A percentile compares a stretch with the other conserved stretches of the same genome.
These are phyloP conservation scores for Dermochelys coriacea DNA, from an alignment of 2,797 vertebrate genomes.

Conservation along the genomic window DNA sequence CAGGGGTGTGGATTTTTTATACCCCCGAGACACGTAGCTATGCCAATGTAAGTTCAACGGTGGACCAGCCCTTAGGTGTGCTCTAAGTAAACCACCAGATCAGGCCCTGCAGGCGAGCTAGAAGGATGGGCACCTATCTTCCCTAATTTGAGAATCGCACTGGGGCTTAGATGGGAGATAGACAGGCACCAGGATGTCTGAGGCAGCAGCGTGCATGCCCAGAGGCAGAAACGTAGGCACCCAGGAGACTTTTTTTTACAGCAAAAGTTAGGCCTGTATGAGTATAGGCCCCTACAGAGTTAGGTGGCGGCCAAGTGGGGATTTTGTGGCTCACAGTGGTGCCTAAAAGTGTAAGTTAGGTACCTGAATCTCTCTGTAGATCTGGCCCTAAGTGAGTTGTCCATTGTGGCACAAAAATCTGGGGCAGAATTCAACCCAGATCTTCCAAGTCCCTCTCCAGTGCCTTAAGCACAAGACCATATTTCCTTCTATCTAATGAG, in stretches of 20 bases:
- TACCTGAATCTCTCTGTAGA: too few relatives aligned
- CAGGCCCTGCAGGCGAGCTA: neutral
- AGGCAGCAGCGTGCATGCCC: neutral
- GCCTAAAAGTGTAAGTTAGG: too few relatives aligned
- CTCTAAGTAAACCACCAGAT: neutral
- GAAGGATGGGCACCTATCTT: neutral
- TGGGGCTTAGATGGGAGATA: neutral
- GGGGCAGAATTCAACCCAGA: conserved; percentile 31
- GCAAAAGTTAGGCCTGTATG: too few relatives aligned
- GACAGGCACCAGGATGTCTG: neutral
- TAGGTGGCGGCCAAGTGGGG: too few relatives aligned
- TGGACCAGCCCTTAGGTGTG: neutral
- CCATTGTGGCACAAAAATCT: conserved; percentile 33
- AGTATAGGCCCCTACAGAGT: too few relatives aligned
- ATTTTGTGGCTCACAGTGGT: too few relatives aligned
- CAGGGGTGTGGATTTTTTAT: neutral
- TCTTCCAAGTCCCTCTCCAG: neutral
- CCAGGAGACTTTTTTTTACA: neutral
- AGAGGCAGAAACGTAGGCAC: neutral
- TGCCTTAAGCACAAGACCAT: conserved; percentile 62
- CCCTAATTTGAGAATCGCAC: neutral
- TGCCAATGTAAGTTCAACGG: neutral
- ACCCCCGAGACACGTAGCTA: neutral
- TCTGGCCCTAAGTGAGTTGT: conserved; percentile 37
- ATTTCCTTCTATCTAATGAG: conserved; percentile 35